Evolutionary conservation across 2,888 invertebrate genomes (phyloP).

Genomic region (Lissonota sp.): DNA sequence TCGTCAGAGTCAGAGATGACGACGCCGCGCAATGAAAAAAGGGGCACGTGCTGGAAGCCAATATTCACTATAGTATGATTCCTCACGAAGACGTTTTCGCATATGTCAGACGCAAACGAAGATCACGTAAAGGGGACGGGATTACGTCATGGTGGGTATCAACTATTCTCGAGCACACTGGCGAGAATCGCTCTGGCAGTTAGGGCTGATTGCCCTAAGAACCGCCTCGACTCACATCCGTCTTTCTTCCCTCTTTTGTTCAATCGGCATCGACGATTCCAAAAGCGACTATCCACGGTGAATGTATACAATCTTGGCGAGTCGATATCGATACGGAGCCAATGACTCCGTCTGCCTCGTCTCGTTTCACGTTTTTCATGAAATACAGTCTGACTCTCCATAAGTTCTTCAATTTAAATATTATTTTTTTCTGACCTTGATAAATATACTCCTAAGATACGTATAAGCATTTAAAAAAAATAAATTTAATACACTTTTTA

Average conservation of each 20-base stretch:
- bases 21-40: constrained; percentile 25
- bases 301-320: not conserved
- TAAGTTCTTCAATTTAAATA: not conserved
- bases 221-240: constrained; percentile 62
- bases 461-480: no score
- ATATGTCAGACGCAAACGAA: constrained; percentile 77
- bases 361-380: not conserved
- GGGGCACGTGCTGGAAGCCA: constrained; percentile 65
- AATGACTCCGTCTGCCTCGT: constrained; percentile 9
- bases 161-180: constrained; percentile 60
- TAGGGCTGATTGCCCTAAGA: constrained; percentile 75
- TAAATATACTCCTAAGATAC: not conserved
- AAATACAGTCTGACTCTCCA: constrained; percentile 7
- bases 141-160: constrained; percentile 69
- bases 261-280: not conserved
- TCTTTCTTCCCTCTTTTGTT: not conserved
- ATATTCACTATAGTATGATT: constrained; percentile 42
- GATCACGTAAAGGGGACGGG: constrained; percentile 73
- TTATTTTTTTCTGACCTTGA: not conserved
- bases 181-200: constrained; percentile 71
- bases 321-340: not conserved
- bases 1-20: constrained; percentile 30
- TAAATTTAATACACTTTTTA: no score
- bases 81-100: constrained; percentile 11
- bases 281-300: constrained; percentile 1